These are phyloP conservation scores for Phocoena phocoena DNA, from an alignment of 2,113 vertebrate species.

Conservation along the genomic window DNA sequence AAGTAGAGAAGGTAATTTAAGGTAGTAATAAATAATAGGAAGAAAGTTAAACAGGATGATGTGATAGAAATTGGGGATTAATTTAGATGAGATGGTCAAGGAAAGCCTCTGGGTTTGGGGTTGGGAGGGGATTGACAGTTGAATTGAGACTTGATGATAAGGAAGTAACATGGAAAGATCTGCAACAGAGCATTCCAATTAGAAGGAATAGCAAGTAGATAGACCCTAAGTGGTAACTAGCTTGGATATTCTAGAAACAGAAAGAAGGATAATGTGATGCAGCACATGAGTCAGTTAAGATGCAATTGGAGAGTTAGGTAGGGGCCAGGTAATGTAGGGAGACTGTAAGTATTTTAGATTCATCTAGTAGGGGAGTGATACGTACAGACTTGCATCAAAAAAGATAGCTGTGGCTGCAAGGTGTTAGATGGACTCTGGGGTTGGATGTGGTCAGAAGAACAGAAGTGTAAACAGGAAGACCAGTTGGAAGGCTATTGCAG, in stretches of 20 bases:
- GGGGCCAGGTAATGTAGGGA: not conserved
- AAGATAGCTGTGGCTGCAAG: not conserved
- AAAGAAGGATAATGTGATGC: not conserved
- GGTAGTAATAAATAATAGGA: not conserved
- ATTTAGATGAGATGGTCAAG: not conserved
- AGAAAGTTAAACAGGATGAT: not conserved
- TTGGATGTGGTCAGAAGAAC: not conserved
- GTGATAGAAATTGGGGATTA: not conserved
- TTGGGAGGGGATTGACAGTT: not conserved
- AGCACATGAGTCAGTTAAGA: not conserved
- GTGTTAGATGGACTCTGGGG: not conserved
- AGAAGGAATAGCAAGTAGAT: not conserved
- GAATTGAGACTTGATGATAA: not conserved
- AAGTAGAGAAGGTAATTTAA: not conserved
- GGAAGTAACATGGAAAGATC: not conserved
- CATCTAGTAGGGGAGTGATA: not conserved
- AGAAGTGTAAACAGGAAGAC: not conserved
- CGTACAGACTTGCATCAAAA: not conserved
- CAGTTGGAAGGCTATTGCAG: not conserved
- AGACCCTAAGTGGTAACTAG: not conserved
- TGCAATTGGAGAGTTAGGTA: not conserved
- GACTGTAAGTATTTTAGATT: not conserved
- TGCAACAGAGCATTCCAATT: not conserved
- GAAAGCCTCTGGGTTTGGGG: not conserved
- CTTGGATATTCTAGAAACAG: not conserved